phyloP scores from a whole-genome alignment of 1,140 invertebrate genomes.

The Coelopa frigida region DNA sequence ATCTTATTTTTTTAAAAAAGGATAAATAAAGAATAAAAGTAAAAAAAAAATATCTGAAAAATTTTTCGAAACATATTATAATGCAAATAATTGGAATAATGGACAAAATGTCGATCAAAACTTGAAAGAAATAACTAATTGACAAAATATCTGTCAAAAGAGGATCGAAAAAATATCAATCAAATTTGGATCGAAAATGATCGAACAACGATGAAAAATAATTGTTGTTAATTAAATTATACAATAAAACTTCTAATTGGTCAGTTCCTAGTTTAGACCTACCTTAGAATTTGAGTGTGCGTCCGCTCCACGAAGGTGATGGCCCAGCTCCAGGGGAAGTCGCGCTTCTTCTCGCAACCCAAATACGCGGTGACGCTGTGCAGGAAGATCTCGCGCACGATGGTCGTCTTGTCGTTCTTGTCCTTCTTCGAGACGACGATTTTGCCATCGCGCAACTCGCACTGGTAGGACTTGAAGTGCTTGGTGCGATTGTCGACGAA shows the following conservation, averaged over 20 bases:
- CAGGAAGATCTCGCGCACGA: conserved; percentile 38
- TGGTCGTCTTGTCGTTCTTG: conserved; percentile 38
- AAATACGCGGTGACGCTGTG: conserved; percentile 52
- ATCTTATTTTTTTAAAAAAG: too few species aligned
- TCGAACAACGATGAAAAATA: too few species aligned
- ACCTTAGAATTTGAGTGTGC: conserved; percentile 60
- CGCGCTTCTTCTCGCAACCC: conserved; percentile 70
- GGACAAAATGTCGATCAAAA: too few species aligned
- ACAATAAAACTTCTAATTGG: too few species aligned
- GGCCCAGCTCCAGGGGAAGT: conserved; percentile 69
- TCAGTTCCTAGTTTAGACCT: too few species aligned
- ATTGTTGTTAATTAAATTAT: too few species aligned
- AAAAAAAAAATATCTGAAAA: conserved; percentile 1
- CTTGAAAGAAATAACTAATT: neutral
- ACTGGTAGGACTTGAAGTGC: conserved; percentile 64
- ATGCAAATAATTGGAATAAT: too few species aligned
- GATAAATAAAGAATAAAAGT: conserved; percentile 1
- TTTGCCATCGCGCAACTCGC: conserved; percentile 70
- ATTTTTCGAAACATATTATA: neutral
- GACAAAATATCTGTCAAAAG: too few species aligned
- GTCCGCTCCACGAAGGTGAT: conserved; percentile 64
- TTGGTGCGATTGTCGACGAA: conserved; percentile 71
- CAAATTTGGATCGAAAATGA: too few species aligned
- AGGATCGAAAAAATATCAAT: too few species aligned
- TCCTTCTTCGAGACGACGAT: conserved; percentile 67